Conservation (phyloP, 2,797 vertebrate genomes). For the Notamacropus eugenii region DNA sequence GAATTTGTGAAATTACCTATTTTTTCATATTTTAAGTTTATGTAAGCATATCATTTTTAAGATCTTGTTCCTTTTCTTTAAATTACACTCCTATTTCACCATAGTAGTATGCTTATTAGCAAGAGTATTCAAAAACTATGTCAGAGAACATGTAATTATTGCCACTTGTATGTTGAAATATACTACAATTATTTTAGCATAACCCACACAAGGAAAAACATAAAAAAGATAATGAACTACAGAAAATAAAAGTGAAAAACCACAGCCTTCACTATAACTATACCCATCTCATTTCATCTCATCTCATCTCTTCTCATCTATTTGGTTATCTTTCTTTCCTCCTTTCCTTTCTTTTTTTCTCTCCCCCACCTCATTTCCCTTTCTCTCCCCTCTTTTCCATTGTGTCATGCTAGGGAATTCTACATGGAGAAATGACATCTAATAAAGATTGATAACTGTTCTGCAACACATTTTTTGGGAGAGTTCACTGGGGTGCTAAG, state of each 20-base stretch:
- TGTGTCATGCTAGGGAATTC: neutral
- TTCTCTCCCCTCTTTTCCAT: neutral
- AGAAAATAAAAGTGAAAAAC: constrained; percentile 36
- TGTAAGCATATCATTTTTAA: constrained; percentile 10
- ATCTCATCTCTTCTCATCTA: neutral
- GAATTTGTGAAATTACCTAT: neutral
- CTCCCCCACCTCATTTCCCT: neutral
- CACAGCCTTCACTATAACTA: neutral
- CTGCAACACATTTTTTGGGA: neutral
- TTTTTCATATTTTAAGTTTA: constrained; percentile 26
- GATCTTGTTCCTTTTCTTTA: constrained; percentile 39
- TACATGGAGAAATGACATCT: neutral
- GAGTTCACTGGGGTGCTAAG: neutral
- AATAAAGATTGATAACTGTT: neutral
- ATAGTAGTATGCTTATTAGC: neutral
- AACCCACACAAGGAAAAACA: constrained; percentile 3
- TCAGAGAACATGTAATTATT: constrained; percentile 1
- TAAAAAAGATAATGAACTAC: constrained; percentile 6
- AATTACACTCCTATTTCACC: neutral
- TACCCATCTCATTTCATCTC: neutral
- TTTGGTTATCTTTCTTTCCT: neutral
- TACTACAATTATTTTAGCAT: constrained; percentile 15
- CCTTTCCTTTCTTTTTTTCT: neutral
- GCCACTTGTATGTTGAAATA: neutral
- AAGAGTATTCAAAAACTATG: neutral